Evolutionary conservation across 1,140 invertebrate species (phyloP), one percentile per base, ranked within the genome.

Genomic region (Holotrichia oblita): DNA sequence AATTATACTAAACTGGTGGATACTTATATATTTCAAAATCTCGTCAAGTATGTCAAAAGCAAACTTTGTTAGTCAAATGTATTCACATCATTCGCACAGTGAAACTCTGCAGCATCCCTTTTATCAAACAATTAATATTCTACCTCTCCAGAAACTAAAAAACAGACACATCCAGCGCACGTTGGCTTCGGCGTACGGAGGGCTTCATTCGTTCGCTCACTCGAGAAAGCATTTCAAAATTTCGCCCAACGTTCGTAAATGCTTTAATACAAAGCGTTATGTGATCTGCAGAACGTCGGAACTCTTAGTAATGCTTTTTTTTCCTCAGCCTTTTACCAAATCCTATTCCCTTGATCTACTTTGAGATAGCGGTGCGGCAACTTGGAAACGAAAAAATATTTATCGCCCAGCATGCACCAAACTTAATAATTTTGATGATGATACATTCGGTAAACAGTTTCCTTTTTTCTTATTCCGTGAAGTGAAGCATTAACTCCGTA

Each of bases 381-480:
- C 27, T 34, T 34, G 27, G n/a, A n/a, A n/a, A n/a, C n/a, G n/a
- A n/a, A n/a, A n/a, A n/a, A n/a, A 34, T 34, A 34, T 34, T 34
- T 34, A 34, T 34, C 27, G 27, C 27, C 27, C 27, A 4, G 27
- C 1, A 34, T 34, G 27, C 27, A 55, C 48, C 27, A 6, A n/a
- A 55, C 14, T 17, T n/a, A 55, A 55, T 55, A 55, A 55, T 55
- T 55, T 17, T 55, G 48, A 55, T 55, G 48, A 55, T 55, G 48
- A 55, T 17, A 55, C 48, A 48, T 12, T 48, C n/a, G 12, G 44
- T 48, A 48, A 48, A 48, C 44, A 48, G n/a, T n/a, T 48, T 48
- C 17, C 17, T 17, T 55, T 34, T 34, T 34, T n/a, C n/a, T 34
- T 34, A 34, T 34, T 34, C 27, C 27, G 27, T 4, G n/a, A n/a